Evolutionary conservation across 2,113 vertebrate species (phyloP), one percentile per base, ranked within the genome.

Genomic region (Chaenocephalus aceratus): DNA sequence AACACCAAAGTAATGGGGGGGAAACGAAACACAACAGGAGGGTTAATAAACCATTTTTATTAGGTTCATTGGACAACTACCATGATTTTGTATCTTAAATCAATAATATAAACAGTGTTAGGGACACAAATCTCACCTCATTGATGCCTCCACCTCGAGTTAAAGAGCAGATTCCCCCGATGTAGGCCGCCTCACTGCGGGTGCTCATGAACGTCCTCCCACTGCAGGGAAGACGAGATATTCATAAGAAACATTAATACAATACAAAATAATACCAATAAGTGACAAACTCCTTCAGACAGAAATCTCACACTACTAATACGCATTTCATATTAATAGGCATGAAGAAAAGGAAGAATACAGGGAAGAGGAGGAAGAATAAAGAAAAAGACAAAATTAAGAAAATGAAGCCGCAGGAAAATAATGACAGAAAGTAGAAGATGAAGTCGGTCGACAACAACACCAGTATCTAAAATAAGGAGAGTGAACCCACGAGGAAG

Each of bases 191-290:
- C 52, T 97, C 98, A 0, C 98, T 98, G 82, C 96, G 97, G 83
- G 96, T 96, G 90, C 96, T 97, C 93, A 96, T 96, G 81, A 99
- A 99, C 0, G 97, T 98, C 77, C 94, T 95, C 60, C 98, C 98
- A 62, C 98, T 99, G 93, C 0, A 54, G 64, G 1, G 72, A 68
- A 90, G 54, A 90, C 53, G 52, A 1, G 21, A 51, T 44, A 58
- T 7, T 45, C 6, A 41, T 41, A 7, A 41, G 26, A 7, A 41
- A 41, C 36, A 41, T 41, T 6, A 7, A 41, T 41, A 41, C 6
- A 41, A 6, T 1, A 41, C 7, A 41, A 1, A 26, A 21, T 23
- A 11, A 54, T 12, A 54, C 30, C 30, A 30, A 30, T 8, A 52
- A 6, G 5, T 41, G 36, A 41, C 36, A 7, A 41, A 41, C 5